Evolutionary conservation across 2,113 vertebrate genomes (phyloP).

Genomic region (Lepus timidus): DNA sequence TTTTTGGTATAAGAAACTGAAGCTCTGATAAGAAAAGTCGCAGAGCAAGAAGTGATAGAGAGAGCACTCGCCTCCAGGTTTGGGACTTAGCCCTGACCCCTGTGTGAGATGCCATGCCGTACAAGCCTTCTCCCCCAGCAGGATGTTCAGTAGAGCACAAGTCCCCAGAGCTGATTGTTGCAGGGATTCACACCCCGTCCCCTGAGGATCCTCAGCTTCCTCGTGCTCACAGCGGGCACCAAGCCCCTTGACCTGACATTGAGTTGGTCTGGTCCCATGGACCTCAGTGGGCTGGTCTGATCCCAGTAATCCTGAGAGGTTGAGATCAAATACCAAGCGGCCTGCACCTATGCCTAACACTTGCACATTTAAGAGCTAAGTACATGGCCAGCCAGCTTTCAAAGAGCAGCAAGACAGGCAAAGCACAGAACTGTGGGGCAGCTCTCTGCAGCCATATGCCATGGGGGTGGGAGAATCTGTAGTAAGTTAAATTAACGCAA

Average conservation of each 20-base stretch:
- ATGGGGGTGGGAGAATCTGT: neutral
- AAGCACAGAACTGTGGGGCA: neutral
- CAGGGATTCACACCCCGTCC: too few species aligned
- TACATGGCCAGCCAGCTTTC: neutral
- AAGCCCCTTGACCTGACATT: neutral
- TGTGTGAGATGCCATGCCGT: too few species aligned
- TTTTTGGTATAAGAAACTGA: neutral
- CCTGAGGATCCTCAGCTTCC: neutral
- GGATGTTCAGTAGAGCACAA: neutral
- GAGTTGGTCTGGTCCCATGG: neutral
- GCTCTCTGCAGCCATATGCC: neutral
- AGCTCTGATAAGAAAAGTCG: neutral
- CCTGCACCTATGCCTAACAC: neutral
- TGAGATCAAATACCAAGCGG: neutral
- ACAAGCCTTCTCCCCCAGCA: accelerated
- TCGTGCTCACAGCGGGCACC: too few species aligned
- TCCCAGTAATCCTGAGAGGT: neutral
- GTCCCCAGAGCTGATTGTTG: neutral
- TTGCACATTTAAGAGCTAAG: accelerated
- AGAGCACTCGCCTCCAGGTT: neutral
- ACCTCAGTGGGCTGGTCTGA: too few species aligned
- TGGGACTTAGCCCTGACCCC: neutral
- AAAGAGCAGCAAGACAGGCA: accelerated
- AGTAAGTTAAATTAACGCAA: neutral
- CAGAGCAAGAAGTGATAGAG: neutral